Conservation (phyloP, 1,140 invertebrate genomes). For the Bombus vancouverensis region DNA sequence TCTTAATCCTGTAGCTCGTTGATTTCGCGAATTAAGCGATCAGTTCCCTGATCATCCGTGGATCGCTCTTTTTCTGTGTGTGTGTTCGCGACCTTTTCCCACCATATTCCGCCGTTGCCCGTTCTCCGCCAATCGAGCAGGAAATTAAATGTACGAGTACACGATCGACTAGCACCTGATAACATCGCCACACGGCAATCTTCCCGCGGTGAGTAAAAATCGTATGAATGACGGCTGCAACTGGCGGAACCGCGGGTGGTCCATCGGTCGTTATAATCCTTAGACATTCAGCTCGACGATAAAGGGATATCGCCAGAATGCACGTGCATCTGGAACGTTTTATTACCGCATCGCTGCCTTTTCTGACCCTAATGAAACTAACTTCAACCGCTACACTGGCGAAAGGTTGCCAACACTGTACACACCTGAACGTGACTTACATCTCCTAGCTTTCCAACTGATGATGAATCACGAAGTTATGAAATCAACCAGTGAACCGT, state of each 20-base stretch:
- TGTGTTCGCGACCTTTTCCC: background rate
- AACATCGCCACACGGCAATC: slow-evolving; percentile 32
- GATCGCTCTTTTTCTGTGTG: background rate
- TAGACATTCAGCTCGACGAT: background rate
- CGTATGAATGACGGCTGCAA: slow-evolving; percentile 4
- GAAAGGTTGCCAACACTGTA: background rate
- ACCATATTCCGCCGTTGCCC: background rate
- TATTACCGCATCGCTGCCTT: slow-evolving; percentile 20
- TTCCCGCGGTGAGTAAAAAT: slow-evolving; percentile 7
- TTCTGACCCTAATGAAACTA: slow-evolving; percentile 24
- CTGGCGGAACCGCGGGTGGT: slow-evolving; percentile 23
- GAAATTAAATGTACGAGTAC: slow-evolving; percentile 59
- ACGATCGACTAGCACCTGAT: slow-evolving; percentile 40
- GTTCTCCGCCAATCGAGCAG: slow-evolving; percentile 28
- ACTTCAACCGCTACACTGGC: background rate
- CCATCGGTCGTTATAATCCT: slow-evolving; percentile 16
- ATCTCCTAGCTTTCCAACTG: background rate
- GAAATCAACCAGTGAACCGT: too few species aligned
- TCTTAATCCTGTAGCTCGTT: background rate
- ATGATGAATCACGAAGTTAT: background rate
- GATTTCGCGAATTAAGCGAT: slow-evolving; percentile 44
- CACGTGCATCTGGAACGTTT: slow-evolving; percentile 15
- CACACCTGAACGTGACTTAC: background rate
- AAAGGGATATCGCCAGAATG: background rate
- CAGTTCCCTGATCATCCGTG: slow-evolving; percentile 3